Evolutionary conservation across 2,113 vertebrate species (phyloP).

Genomic region (Cromileptes altivelis): DNA sequence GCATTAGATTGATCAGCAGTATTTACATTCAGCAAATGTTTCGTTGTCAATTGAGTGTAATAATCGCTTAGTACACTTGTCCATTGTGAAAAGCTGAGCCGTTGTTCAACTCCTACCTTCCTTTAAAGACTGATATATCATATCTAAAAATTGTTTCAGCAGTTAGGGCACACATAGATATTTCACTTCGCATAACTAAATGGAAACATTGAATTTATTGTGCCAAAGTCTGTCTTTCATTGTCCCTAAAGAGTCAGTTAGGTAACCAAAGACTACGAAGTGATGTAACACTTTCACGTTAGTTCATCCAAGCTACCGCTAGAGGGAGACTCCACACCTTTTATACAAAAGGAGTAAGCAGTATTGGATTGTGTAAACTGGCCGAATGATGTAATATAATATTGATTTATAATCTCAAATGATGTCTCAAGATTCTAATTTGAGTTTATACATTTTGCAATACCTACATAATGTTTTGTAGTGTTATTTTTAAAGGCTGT

Average conservation of each 20-base stretch:
- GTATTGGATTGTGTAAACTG: background rate
- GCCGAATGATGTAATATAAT: background rate
- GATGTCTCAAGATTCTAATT: background rate
- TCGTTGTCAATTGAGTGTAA: background rate
- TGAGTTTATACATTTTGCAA: background rate
- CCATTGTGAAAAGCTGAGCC: background rate
- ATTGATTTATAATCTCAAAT: background rate
- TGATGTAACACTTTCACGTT: constrained; percentile 68
- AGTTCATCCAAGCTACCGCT: constrained; percentile 40
- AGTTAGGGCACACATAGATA: accelerated
- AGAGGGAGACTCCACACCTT: constrained; percentile 42
- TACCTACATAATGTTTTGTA: background rate
- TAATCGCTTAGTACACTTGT: background rate
- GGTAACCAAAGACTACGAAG: constrained; percentile 45
- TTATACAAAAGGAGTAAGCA: background rate
- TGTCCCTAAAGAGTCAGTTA: constrained; percentile 59
- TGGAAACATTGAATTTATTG: background rate
- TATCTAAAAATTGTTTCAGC: background rate
- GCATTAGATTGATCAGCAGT: background rate
- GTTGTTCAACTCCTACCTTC: background rate
- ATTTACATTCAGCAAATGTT: background rate
- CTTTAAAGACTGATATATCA: background rate
- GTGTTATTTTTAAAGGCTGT: background rate
- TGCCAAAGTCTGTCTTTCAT: background rate
- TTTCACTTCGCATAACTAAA: background rate